Evolutionary conservation across 2,113 vertebrate genomes (phyloP).

Genomic region (Leptobrachium ailaonicum): DNA sequence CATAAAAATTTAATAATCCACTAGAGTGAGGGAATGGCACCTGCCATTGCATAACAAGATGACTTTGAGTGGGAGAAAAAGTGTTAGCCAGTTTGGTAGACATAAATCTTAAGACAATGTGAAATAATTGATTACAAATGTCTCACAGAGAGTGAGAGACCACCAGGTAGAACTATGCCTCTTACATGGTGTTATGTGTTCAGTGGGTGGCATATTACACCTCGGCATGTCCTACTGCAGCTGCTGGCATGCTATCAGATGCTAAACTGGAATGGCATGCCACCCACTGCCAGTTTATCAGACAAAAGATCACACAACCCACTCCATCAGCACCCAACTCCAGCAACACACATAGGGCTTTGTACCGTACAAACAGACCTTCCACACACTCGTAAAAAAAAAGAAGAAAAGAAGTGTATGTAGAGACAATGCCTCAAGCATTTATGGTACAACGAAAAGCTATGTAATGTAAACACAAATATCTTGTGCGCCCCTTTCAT

Average conservation of each 20-base stretch:
- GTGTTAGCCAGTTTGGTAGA: conserved; percentile 4
- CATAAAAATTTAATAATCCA: no score
- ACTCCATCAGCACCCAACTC: conserved; percentile 24
- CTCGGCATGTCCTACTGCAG: conserved; percentile 15
- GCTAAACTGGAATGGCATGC: conserved; percentile 8
- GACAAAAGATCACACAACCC: conserved; percentile 33
- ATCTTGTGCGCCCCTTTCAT: no score
- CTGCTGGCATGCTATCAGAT: conserved; percentile 18
- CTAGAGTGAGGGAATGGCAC: no score
- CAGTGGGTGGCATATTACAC: conserved; percentile 22
- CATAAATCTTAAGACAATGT: neutral
- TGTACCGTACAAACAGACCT: conserved; percentile 7
- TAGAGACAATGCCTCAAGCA: no score
- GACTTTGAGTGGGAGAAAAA: conserved; percentile 3
- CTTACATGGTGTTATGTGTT: neutral
- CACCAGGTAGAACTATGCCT: neutral
- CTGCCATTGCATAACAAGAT: neutral
- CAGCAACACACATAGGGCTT: conserved; percentile 31
- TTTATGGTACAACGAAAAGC: no score
- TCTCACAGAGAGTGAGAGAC: neutral
- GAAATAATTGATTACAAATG: conserved; percentile 5
- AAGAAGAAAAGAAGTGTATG: no score
- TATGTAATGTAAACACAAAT: no score
- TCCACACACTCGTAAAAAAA: neutral
- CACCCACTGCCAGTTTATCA: conserved; percentile 21